Conservation (phyloP, 2,797 vertebrate genomes). For the Rhinichthys osculus region DNA sequence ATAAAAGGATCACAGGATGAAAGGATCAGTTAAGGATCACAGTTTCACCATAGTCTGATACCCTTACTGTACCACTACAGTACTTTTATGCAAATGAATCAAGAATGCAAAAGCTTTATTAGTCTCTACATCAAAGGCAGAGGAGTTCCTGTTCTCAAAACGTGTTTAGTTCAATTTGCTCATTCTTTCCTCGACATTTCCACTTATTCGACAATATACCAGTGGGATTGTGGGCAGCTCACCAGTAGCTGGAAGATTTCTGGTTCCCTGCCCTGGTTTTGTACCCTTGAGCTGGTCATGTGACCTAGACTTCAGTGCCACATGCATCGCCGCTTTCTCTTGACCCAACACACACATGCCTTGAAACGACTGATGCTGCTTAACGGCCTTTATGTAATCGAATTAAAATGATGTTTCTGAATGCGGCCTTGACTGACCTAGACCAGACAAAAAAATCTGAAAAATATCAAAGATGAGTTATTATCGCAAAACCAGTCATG, state of each 20-base stretch:
- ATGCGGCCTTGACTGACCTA: constrained; percentile 13
- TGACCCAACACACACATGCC: constrained; percentile 35
- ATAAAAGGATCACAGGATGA: too few species aligned
- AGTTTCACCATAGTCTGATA: not conserved
- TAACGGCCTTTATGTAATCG: not conserved
- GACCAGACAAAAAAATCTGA: not conserved
- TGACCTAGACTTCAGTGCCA: constrained; percentile 15
- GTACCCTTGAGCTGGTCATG: constrained; percentile 19
- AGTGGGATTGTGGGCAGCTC: constrained; percentile 37
- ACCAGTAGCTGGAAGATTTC: constrained; percentile 11
- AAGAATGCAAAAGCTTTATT: constrained; percentile 56
- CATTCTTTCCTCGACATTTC: not conserved
- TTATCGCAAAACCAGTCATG: not conserved
- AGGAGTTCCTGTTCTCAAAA: constrained; percentile 31
- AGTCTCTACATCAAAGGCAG: constrained; percentile 73
- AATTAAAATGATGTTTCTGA: not conserved
- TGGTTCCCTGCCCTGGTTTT: constrained; percentile 26
- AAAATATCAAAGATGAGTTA: not conserved
- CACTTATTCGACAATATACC: not conserved
- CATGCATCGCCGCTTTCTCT: constrained; percentile 4
- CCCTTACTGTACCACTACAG: not conserved
- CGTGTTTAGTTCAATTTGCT: not conserved
- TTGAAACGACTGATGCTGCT: constrained; percentile 7
- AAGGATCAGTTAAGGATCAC: too few species aligned
- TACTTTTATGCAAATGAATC: constrained; percentile 53